These are phyloP conservation scores for Formica selysi DNA, from an alignment of 1,140 invertebrate species.

Conservation along the genomic window DNA sequence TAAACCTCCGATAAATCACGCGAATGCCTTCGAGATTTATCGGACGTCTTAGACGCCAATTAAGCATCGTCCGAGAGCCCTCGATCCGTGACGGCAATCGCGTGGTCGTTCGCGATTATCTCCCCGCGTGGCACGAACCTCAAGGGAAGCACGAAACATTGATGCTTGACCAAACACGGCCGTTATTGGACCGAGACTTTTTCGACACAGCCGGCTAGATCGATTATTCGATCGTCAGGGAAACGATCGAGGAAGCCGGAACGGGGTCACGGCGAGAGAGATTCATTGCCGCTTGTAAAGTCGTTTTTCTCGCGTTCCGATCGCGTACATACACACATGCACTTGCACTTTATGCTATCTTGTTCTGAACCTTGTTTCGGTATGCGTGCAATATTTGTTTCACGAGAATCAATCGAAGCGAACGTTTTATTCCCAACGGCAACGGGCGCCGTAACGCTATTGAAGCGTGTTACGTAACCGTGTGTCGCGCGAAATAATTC, in stretches of 20 bases:
- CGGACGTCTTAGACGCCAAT: conserved; percentile 64
- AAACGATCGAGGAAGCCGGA: conserved; percentile 56
- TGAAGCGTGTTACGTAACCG: conserved; percentile 5
- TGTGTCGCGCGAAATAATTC: not conserved
- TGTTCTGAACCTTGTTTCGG: conserved; percentile 23
- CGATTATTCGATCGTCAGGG: conserved; percentile 28
- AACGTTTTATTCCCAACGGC: not conserved
- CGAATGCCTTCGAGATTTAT: conserved; percentile 59
- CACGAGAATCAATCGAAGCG: conserved; percentile 1
- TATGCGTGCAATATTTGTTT: not conserved
- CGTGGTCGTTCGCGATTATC: conserved; percentile 66
- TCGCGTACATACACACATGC: not conserved
- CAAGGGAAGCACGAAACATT: conserved; percentile 53
- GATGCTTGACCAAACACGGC: conserved; percentile 56
- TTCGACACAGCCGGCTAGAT: not conserved
- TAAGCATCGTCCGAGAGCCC: conserved; percentile 57
- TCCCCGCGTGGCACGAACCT: conserved; percentile 37
- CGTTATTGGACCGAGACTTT: conserved; percentile 39
- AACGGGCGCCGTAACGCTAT: not conserved
- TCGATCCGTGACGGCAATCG: conserved; percentile 74
- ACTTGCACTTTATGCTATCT: not conserved
- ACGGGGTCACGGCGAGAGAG: conserved; percentile 31
- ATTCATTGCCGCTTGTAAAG: conserved; percentile 48
- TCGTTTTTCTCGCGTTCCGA: not conserved
- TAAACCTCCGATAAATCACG: conserved; percentile 66